These are phyloP conservation scores for Trachymyrmex septentrionalis DNA, from an alignment of 1,140 invertebrate genomes.

Conservation along the genomic window DNA sequence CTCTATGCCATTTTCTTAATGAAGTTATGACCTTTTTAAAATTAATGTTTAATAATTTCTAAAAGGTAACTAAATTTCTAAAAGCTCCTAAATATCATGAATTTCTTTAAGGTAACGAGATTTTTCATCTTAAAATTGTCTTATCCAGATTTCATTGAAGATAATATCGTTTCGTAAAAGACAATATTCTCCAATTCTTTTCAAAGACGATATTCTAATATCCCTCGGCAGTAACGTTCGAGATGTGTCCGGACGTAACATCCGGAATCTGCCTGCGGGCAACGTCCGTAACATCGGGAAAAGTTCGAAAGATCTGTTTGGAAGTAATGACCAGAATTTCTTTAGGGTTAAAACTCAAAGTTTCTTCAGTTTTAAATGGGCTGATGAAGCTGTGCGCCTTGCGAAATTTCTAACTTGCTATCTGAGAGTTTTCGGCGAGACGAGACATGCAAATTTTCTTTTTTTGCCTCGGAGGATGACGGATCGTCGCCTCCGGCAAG, in stretches of 20 bases:
- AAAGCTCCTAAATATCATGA: not conserved
- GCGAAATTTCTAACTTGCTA: not conserved
- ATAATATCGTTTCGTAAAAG: not conserved
- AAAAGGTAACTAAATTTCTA: not conserved
- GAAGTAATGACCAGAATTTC: slow-evolving; percentile 9
- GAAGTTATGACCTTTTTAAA: not conserved
- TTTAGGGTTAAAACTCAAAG: not conserved
- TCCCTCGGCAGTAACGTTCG: not conserved
- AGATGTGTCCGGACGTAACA: not conserved
- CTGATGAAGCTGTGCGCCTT: not conserved
- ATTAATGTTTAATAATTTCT: not conserved
- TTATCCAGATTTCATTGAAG: not conserved
- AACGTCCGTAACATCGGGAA: not conserved
- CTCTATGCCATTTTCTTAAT: not conserved
- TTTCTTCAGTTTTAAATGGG: not conserved
- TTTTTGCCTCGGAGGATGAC: not conserved
- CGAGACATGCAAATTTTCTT: not conserved
- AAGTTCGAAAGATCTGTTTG: not conserved
- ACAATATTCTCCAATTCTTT: not conserved
- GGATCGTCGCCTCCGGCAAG: not conserved
- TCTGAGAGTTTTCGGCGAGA: not conserved
- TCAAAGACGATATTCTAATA: not conserved
- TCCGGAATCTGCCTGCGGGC: not conserved
- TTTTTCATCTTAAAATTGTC: not conserved
- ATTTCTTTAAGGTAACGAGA: not conserved